Evolutionary conservation across 2,113 vertebrate species (phyloP), one percentile per base, ranked within the genome.

Genomic region (Aplodontia rufa): DNA sequence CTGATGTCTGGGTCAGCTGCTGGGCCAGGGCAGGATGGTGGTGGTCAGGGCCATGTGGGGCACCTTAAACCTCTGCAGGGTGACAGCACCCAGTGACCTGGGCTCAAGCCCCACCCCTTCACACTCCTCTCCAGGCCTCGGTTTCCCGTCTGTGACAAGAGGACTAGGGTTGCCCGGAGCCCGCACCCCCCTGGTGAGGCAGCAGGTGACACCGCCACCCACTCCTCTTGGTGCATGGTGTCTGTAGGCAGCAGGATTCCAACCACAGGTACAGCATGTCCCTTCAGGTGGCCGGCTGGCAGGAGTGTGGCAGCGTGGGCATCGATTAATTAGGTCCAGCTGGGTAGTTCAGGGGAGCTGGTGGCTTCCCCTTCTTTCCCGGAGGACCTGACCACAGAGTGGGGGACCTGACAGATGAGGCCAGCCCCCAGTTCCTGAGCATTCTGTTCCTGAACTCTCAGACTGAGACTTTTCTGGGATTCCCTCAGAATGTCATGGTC

Each of bases 241-340:
- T n/a, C n/a, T n/a, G 85, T 1, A 51, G 89, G 87, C 7, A 1
- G 74, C 0, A 0, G 20, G 58, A 7, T 30, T 90, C 66, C 8
- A 32, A 81, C 88, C 90, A 60, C 89, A 82, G 86, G 19, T 19
- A 17, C 24, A 95, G 83, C 81, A 68, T 95, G 89, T 14, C 95
- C 16, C 1, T 2, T 87, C 32, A 32, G 90, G 45, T 0, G 1
- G 75, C 74, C n/a, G 4, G 82, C 62, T 22, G 87, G 94, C 92
- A 72, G 86, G 88, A 64, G 42, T 42, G 76, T 5, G 5, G 76
- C 92, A 95, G 80, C 79, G 74, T 30, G 74, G 53, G 2, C 58
- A 40, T 90, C 3, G 16, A 10, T 93, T 82, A 32, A n/a, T 90
- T 22, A 0, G 3, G 69, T 49, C 92, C 47, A 66, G 75, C 82